Percentiles rank a stretch among this genome's conserved stretches.
phyloP scores from a whole-genome alignment of 2,888 invertebrate genomes.

The Marronus borbonicus region DNA sequence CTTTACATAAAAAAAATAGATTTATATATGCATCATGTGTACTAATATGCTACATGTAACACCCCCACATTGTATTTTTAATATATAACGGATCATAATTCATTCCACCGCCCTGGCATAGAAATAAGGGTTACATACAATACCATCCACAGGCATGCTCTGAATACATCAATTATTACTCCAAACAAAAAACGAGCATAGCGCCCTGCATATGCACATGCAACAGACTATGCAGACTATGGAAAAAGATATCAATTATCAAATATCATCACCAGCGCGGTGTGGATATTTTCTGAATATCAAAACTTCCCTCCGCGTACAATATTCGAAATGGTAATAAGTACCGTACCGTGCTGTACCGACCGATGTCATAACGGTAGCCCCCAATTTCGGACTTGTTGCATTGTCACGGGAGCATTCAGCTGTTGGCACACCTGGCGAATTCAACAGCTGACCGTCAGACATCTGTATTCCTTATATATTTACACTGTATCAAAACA shows the following conservation, averaged over 20 bases:
- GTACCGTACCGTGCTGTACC: constrained; percentile 47
- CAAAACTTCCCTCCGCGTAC: constrained; percentile 37
- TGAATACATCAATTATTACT: constrained; percentile 48
- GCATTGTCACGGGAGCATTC: constrained; percentile 57
- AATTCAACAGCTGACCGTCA: constrained; percentile 59
- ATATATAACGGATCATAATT: constrained; percentile 5
- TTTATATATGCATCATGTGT: no score
- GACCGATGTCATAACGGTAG: constrained; percentile 45
- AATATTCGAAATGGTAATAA: constrained; percentile 45
- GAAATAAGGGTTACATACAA: constrained; percentile 1
- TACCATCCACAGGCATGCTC: background rate
- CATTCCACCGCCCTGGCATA: constrained; percentile 7
- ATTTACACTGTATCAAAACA: constrained; percentile 49
- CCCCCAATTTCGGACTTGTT: constrained; percentile 58
- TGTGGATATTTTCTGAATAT: background rate
- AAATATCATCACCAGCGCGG: background rate
- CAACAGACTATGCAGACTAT: constrained; percentile 1
- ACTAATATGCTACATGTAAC: no score
- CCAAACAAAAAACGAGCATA: constrained; percentile 19
- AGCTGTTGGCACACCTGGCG: constrained; percentile 58
- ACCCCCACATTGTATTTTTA: background rate
- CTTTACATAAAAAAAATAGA: no score
- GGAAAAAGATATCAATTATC: constrained; percentile 22
- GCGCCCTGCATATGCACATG: background rate
- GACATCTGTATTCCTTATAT: constrained; percentile 49